These are phyloP conservation scores for Laothoe populi DNA, from an alignment of 2,888 invertebrate genomes.

Conservation along the genomic window DNA sequence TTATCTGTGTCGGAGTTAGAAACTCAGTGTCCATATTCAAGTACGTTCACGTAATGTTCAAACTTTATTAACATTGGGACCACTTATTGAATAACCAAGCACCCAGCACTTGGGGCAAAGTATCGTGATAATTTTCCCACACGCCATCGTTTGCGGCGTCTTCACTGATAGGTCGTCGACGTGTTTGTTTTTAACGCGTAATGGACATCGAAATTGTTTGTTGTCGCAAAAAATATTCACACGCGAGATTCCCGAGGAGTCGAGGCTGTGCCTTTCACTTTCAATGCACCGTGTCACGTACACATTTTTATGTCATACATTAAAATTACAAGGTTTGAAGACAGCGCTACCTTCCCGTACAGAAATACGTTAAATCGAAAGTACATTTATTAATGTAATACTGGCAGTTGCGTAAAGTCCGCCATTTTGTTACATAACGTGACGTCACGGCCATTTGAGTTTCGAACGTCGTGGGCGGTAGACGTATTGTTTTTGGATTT, in stretches of 20 bases:
- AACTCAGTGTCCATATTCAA: slow-evolving; percentile 23
- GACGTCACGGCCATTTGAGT: slow-evolving; percentile 36
- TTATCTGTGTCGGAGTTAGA: slow-evolving; percentile 20
- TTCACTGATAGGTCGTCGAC: not conserved
- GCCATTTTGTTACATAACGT: slow-evolving; percentile 33
- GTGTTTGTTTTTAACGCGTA: slow-evolving; percentile 5
- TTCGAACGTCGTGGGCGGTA: not conserved
- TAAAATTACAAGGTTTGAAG: slow-evolving; percentile 25
- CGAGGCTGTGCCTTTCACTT: slow-evolving; percentile 65
- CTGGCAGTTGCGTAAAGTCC: slow-evolving; percentile 24
- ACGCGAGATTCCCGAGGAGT: slow-evolving; percentile 40
- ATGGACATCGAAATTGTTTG: slow-evolving; percentile 30
- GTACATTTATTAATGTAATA: slow-evolving; percentile 23
- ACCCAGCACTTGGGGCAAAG: slow-evolving; percentile 17
- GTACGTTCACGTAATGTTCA: slow-evolving; percentile 28
- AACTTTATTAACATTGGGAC: slow-evolving; percentile 26
- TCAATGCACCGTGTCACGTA: slow-evolving; percentile 50
- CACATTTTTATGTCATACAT: slow-evolving; percentile 41
- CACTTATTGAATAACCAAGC: slow-evolving; percentile 27
- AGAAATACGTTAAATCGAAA: slow-evolving; percentile 26
- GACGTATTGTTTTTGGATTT: slow-evolving; percentile 1
- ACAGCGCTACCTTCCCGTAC: slow-evolving; percentile 16
- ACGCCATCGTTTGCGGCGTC: slow-evolving; percentile 1
- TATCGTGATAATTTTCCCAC: slow-evolving; percentile 2
- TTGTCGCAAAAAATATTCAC: slow-evolving; percentile 44